phyloP scores from a whole-genome alignment of 2,888 invertebrate species.

The Meganola albula region DNA sequence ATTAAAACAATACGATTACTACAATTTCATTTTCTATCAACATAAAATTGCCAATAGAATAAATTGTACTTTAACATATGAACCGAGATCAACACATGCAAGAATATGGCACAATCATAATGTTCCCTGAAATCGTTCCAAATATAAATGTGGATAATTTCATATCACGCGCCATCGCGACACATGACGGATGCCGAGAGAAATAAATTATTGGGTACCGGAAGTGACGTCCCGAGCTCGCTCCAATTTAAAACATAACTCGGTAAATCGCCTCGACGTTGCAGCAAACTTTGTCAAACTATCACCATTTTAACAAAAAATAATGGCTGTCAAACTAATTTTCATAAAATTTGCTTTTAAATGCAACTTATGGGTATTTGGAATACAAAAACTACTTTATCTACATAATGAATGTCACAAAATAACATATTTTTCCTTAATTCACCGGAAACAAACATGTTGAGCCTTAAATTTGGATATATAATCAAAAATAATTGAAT shows the following conservation, averaged over 20 bases:
- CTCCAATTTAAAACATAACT: slow-evolving; percentile 67
- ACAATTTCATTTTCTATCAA: too few relatives aligned
- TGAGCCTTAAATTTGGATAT: slow-evolving; percentile 47
- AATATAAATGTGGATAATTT: slow-evolving; percentile 67
- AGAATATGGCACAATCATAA: slow-evolving; percentile 57
- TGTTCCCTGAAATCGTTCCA: slow-evolving; percentile 62
- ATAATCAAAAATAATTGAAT: slow-evolving; percentile 59
- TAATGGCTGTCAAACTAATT: slow-evolving; percentile 28
- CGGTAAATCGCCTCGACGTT: slow-evolving; percentile 38
- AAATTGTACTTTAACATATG: too few relatives aligned
- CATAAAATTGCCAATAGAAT: too few relatives aligned
- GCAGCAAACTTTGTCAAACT: slow-evolving; percentile 26
- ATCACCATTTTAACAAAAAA: slow-evolving; percentile 19
- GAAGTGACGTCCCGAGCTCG: slow-evolving; percentile 71
- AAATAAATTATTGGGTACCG: slow-evolving; percentile 74
- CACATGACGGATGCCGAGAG: slow-evolving; percentile 67
- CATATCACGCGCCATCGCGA: slow-evolving; percentile 66
- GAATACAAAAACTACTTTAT: slow-evolving; percentile 44
- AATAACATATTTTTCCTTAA: slow-evolving; percentile 44
- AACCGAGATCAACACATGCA: slow-evolving; percentile 33
- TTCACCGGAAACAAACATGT: slow-evolving; percentile 57
- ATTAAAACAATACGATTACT: too few relatives aligned
- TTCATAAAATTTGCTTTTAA: slow-evolving; percentile 36
- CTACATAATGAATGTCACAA: slow-evolving; percentile 47
- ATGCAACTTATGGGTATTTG: slow-evolving; percentile 28